Percentiles rank a stretch among this genome's conserved stretches.
Evolutionary conservation across 1,140 invertebrate species (phyloP).

Genomic region (Brachionus asplanchnoidis): DNA sequence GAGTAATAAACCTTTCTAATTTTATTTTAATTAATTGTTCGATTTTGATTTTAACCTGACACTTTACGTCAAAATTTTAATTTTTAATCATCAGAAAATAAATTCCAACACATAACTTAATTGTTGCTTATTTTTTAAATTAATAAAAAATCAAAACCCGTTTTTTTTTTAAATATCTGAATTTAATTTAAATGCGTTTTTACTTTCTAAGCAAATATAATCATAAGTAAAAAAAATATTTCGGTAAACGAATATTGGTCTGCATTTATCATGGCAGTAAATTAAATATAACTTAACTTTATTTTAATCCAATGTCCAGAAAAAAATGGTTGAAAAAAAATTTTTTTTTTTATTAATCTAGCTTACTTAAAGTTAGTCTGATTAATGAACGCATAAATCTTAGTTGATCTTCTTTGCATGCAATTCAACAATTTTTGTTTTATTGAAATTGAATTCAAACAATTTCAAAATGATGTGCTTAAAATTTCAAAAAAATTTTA

Average conservation of each 20-base stretch:
- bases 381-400: background rate
- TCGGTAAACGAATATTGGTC: background rate
- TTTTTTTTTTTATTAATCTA: background rate
- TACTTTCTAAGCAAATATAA: background rate
- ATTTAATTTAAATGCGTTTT: background rate
- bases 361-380: background rate
- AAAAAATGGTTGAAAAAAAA: background rate
- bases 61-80: too few relatives aligned
- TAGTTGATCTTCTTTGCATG: background rate
- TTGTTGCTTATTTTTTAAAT: background rate
- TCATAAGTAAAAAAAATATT: background rate
- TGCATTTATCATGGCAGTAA: background rate
- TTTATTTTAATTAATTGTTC: too few relatives aligned
- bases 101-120: background rate
- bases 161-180: background rate
- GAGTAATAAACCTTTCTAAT: too few relatives aligned
- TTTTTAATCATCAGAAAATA: too few relatives aligned
- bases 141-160: background rate
- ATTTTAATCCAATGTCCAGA: background rate
- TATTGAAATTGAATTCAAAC: background rate
- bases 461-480: conserved; percentile 35
- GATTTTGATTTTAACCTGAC: too few relatives aligned
- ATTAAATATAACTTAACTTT: background rate
- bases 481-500: conserved; percentile 8
- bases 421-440: background rate